Percentiles rank a stretch among this genome's conserved stretches.
Conservation (phyloP, 2,888 invertebrate species). For the Lasioglossum zephyrum region DNA sequence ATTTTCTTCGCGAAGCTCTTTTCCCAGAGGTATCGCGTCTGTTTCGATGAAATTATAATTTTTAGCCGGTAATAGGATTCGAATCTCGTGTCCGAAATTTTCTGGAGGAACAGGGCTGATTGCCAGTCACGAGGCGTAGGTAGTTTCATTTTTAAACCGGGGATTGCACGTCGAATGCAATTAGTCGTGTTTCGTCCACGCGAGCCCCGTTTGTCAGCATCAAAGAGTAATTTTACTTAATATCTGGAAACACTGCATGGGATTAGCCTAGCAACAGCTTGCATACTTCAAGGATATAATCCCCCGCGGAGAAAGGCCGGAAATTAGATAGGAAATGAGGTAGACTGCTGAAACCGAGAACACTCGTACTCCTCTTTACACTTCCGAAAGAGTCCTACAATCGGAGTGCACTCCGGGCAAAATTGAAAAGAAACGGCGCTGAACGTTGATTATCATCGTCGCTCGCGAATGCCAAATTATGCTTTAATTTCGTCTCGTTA, state of each 20-base stretch:
- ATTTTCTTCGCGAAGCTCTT: background rate
- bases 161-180: conserved; percentile 26
- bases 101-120: background rate
- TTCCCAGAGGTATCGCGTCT: background rate
- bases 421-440: conserved; percentile 34
- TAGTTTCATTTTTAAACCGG: conserved; percentile 13
- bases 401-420: conserved; percentile 26
- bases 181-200: conserved; percentile 24
- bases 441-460: conserved; percentile 35
- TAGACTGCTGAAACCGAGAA: conserved; percentile 61
- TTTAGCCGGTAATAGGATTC: background rate
- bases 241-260: conserved; percentile 53
- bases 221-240: conserved; percentile 52
- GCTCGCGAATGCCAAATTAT: conserved; percentile 30
- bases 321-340: conserved; percentile 76
- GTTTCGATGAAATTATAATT: conserved; percentile 5
- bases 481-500: conserved; percentile 30
- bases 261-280: conserved; percentile 25
- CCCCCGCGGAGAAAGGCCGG: conserved; percentile 60
- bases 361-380: conserved; percentile 36
- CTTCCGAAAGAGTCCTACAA: conserved; percentile 36
- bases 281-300: conserved; percentile 60
- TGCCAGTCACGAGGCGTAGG: background rate
- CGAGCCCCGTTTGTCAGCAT: conserved; percentile 27
- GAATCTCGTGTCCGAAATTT: conserved; percentile 2